phyloP scores from a whole-genome alignment of 1,140 invertebrate genomes.

The Pachypeltis micranthus region DNA sequence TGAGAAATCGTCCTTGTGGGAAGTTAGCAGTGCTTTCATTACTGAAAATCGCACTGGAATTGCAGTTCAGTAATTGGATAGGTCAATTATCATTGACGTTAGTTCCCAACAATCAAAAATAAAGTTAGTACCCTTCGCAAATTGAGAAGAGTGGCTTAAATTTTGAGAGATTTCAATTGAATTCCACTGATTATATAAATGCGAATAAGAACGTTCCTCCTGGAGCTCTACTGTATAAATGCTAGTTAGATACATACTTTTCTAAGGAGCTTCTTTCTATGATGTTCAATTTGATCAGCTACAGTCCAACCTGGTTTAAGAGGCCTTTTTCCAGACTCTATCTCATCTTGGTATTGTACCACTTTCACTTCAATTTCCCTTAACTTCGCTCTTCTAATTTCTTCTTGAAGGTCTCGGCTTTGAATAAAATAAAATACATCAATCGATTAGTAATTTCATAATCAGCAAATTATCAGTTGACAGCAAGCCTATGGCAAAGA shows the following conservation, averaged over 20 bases:
- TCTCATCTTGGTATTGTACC: constrained; percentile 90
- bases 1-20: no score
- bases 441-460: no score
- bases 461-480: no score
- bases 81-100: background rate
- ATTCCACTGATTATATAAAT: background rate
- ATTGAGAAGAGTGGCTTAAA: no score
- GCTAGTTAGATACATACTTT: constrained; percentile 43
- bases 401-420: constrained; percentile 46
- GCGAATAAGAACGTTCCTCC: background rate
- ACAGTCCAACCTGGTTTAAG: constrained; percentile 67
- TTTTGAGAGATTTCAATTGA: no score
- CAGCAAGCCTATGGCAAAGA: no score
- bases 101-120: background rate
- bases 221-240: background rate
- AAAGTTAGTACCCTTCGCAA: no score
- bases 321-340: constrained; percentile 70
- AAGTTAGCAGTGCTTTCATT: no score
- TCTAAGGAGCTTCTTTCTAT: constrained; percentile 75
- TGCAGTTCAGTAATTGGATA: background rate
- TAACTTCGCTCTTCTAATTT: constrained; percentile 58
- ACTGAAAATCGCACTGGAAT: no score
- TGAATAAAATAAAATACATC: no score
- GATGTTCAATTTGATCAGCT: constrained; percentile 78
- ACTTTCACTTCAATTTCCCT: constrained; percentile 90